Percentiles rank a stretch among this genome's conserved stretches.
phyloP scores from a whole-genome alignment of 1,140 invertebrate species.

The Pollicipes pollicipes region DNA sequence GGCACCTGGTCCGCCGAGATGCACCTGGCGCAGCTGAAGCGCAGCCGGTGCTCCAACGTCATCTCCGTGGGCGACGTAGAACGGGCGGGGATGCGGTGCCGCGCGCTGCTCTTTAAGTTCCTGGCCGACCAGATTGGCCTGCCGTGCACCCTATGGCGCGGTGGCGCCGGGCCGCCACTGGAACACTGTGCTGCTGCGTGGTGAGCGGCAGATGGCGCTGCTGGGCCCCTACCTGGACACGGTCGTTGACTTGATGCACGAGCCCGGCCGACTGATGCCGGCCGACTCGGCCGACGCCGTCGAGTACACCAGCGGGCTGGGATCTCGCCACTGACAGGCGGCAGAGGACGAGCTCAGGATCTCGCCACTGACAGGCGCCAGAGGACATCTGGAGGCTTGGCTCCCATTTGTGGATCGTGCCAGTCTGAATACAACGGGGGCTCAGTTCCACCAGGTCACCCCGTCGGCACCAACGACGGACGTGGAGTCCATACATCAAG shows the following conservation, averaged over 20 bases:
- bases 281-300: not conserved
- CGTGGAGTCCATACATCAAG: too few species aligned
- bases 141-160: constrained; percentile 36
- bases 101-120: constrained; percentile 44
- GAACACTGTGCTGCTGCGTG: constrained; percentile 17
- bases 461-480: too few species aligned
- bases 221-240: not conserved
- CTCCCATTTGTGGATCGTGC: too few species aligned
- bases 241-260: not conserved
- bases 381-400: too few species aligned
- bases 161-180: constrained; percentile 35
- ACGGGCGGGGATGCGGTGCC: constrained; percentile 6
- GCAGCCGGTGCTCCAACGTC: not conserved
- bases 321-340: not conserved
- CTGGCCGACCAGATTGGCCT: constrained; percentile 40
- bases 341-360: too few species aligned
- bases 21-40: not conserved
- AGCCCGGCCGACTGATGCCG: not conserved
- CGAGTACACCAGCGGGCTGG: not conserved
- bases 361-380: too few species aligned
- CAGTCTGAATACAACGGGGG: too few species aligned
- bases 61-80: not conserved
- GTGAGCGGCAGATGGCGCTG: not conserved
- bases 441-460: too few species aligned
- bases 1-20: not conserved